Base-by-base conservation (phyloP, 1,140 invertebrate species). In the Pseudoatta argentina region DNA sequence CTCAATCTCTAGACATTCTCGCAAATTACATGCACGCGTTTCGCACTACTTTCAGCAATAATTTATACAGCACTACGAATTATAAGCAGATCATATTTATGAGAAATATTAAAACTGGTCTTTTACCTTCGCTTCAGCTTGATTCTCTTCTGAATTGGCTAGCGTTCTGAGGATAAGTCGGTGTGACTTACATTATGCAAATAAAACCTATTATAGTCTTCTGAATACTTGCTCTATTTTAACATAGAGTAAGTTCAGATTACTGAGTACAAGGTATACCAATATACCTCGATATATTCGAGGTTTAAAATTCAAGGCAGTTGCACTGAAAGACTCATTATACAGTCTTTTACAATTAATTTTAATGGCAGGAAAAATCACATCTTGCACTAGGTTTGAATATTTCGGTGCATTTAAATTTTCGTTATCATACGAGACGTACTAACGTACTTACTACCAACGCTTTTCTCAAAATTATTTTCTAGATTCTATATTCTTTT, bases 181-280 rank as follows among this genome's bases (percentile, higher is more conserved):
- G 2, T 3, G 64, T 53, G 77, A 81, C 51, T 59, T 44, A 48
- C 8, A 3, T 82, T 53, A 48, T 61, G 55, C 55, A 14, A 73
- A 75, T 61, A 34, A 48, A 8, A 12, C 18, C 27, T 30, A 39
- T 39, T 18, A 3, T n/a, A 1, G 10, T 16, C 0, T 24, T 24
- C 63, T 81, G 75, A 89, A 44, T 55, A n/a, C 55, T 87, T n/a
- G 55, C 34, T 85, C 79, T 87, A 86, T 12, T 57, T 48, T 18
- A 27, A 30, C 6, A 51, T 86, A 87, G 78, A 85, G 57, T 77
- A 53, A 90, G 86, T 8, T 77, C 71, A 89, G 69, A 48, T 10
- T 18, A n/a, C 1, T 57, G 34, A 57, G 4, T 48, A 48, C 64
- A 44, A n/a, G 30, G 8, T 66, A 39, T 2, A 21, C 7, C 30